These are phyloP conservation scores for Chrysolina haemoptera DNA, from an alignment of 2,888 invertebrate species.

Conservation along the genomic window DNA sequence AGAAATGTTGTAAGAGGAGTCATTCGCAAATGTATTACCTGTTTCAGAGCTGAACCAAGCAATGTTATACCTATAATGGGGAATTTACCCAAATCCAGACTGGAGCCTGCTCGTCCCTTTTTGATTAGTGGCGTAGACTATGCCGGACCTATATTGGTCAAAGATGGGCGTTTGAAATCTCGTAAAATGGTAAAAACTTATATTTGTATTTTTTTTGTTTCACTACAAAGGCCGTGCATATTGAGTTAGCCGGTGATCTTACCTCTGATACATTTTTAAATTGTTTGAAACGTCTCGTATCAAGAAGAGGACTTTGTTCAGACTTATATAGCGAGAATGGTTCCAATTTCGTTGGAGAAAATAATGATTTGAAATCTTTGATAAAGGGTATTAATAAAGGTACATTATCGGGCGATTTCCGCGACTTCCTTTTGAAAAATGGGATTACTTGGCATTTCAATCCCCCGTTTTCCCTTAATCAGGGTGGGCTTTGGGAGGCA, in stretches of 20 bases:
- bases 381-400: no score
- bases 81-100: not conserved
- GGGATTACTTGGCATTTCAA: constrained; percentile 32
- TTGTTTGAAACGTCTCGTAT: constrained; percentile 52
- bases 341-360: constrained; percentile 55
- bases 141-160: constrained; percentile 49
- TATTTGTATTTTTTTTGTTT: constrained; percentile 47
- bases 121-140: constrained; percentile 49
- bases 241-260: constrained; percentile 47
- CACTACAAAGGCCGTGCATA: constrained; percentile 47
- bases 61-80: constrained; percentile 1
- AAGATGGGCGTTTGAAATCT: constrained; percentile 24
- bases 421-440: constrained; percentile 17
- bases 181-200: no score
- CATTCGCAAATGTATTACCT: constrained; percentile 40
- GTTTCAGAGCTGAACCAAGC: constrained; percentile 37
- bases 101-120: constrained; percentile 32
- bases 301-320: constrained; percentile 50
- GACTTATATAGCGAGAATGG: constrained; percentile 56
- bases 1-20: constrained; percentile 36
- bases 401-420: not conserved
- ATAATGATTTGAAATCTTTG: no score
- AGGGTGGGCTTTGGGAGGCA: constrained; percentile 34
- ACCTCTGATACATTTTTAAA: constrained; percentile 47
- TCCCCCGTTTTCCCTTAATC: constrained; percentile 26